Percentiles rank a stretch among this genome's conserved stretches.
Evolutionary conservation across 2,888 invertebrate genomes (phyloP).

Genomic region (Leptarthrus brevirostris): DNA sequence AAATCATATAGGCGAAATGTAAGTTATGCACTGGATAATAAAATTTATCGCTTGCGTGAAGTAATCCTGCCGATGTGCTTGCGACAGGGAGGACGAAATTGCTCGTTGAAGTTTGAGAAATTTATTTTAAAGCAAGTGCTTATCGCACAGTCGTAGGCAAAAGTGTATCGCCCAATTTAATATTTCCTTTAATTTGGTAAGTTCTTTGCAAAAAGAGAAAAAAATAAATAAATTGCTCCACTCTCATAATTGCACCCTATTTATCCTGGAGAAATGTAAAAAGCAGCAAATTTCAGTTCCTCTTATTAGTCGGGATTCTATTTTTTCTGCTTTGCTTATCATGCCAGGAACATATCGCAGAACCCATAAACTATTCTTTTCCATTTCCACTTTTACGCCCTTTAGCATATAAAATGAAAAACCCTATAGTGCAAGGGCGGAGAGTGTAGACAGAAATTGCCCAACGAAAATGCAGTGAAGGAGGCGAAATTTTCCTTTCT

Average conservation of each 20-base stretch:
- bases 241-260: constrained; percentile 5
- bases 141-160: no score
- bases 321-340: constrained; percentile 8
- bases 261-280: background rate
- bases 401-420: background rate
- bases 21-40: constrained; percentile 9
- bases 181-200: background rate
- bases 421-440: background rate
- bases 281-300: background rate
- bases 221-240: background rate
- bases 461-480: background rate
- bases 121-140: no score
- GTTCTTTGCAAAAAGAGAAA: background rate
- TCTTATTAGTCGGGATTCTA: background rate
- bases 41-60: constrained; percentile 26
- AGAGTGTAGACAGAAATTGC: background rate
- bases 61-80: background rate
- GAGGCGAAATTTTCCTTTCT: background rate
- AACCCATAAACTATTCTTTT: constrained; percentile 13
- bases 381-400: constrained; percentile 7
- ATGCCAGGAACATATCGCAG: background rate
- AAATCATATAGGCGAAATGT: constrained; percentile 6
- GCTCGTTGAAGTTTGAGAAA: constrained; percentile 18
- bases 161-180: no score
- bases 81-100: background rate